These are phyloP conservation scores for Yponomeuta plumbellus DNA, from an alignment of 2,888 invertebrate genomes.

Conservation along the genomic window DNA sequence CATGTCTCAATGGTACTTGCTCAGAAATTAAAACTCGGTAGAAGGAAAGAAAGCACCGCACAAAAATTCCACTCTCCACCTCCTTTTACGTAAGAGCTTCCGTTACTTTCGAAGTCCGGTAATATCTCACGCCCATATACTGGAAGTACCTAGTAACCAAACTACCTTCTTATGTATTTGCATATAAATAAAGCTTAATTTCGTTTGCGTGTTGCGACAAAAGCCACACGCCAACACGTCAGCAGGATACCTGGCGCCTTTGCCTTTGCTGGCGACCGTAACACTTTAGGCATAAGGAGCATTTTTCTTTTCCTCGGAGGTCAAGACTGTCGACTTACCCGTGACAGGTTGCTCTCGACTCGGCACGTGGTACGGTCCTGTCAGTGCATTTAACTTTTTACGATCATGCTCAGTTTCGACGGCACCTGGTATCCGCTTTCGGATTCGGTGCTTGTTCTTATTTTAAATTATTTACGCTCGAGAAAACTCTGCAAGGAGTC, in stretches of 20 bases:
- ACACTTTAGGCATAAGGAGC: neutral
- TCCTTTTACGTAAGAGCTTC: neutral
- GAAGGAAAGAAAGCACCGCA: neutral
- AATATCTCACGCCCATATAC: neutral
- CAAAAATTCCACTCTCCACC: neutral
- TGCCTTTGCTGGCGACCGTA: neutral
- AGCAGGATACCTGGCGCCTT: neutral
- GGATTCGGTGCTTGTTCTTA: neutral
- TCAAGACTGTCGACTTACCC: neutral
- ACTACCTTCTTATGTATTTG: neutral
- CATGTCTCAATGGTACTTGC: neutral
- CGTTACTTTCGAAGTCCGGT: neutral
- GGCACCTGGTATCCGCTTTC: slow-evolving; percentile 52
- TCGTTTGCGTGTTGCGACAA: slow-evolving; percentile 1
- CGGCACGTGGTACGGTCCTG: neutral
- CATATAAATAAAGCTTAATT: slow-evolving; percentile 4
- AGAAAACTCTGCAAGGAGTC: neutral
- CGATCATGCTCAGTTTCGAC: slow-evolving; percentile 40
- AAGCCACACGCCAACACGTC: neutral
- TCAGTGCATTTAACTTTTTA: slow-evolving; percentile 25
- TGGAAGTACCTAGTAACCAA: neutral
- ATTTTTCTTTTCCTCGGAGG: neutral
- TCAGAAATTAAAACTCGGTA: neutral
- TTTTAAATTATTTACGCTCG: slow-evolving; percentile 2
- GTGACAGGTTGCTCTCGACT: neutral